Conservation (phyloP, 2,888 invertebrate genomes). For the Tortricodes alternella region DNA sequence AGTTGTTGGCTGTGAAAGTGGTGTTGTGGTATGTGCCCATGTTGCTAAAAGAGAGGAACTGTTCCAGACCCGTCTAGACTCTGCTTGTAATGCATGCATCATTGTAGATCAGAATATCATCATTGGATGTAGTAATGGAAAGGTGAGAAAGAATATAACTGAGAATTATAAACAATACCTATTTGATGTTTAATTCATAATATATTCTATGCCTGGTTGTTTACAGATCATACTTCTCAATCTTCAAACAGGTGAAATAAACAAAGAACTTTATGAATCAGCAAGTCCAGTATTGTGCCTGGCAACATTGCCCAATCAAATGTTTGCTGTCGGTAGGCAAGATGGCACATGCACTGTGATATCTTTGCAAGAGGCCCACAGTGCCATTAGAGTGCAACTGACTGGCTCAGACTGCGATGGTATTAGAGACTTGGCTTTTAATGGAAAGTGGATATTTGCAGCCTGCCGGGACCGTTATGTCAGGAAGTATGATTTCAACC, state of each 20-base stretch:
- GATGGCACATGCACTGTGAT: constrained; percentile 85
- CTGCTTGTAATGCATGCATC: constrained; percentile 83
- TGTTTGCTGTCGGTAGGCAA: constrained; percentile 82
- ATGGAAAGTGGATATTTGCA: constrained; percentile 84
- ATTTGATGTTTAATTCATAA: too few relatives aligned
- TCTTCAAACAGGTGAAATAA: constrained; percentile 53
- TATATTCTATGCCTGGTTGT: constrained; percentile 33
- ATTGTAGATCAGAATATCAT: constrained; percentile 72
- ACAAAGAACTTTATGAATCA: constrained; percentile 77
- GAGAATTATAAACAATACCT: too few relatives aligned
- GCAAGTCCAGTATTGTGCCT: constrained; percentile 82
- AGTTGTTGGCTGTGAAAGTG: constrained; percentile 84
- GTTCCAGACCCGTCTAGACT: constrained; percentile 60
- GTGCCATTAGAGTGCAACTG: constrained; percentile 73
- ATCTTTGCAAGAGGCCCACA: constrained; percentile 62
- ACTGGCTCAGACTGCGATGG: constrained; percentile 88
- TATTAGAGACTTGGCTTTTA: constrained; percentile 83
- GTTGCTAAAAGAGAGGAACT: constrained; percentile 77
- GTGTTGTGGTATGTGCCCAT: constrained; percentile 78
- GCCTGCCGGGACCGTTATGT: constrained; percentile 85
- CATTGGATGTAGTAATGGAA: constrained; percentile 84
- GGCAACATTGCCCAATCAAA: constrained; percentile 66
- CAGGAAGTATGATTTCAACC: constrained; percentile 84
- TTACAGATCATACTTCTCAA: constrained; percentile 63
- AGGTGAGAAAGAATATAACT: too few relatives aligned